Base-by-base conservation (phyloP, 2,113 vertebrate genomes). In the Halcyon senegalensis region DNA sequence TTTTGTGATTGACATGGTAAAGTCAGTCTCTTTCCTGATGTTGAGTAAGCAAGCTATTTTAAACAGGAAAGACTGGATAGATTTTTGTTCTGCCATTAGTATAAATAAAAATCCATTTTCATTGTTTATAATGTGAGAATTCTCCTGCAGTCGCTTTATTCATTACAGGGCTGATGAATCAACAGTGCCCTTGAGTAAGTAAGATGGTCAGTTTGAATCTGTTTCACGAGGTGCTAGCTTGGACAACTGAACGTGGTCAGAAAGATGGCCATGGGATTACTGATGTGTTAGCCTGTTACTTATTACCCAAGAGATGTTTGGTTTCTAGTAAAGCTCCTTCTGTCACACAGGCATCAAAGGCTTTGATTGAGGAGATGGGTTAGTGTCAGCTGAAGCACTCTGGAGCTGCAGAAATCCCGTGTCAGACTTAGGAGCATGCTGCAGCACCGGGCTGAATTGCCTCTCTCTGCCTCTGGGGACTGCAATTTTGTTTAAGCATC, bases 1-100 rank as follows among this genome's bases (percentile, higher is more conserved):
- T 50, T 80, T 93, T 92, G 82, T 84, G 92, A 94, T 37, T 96
- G 95, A 86, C 85, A 43, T 8, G 35, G 77, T 30, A 37, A 92
- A 92, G 60, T 56, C 76, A 87, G 33, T 89, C 56, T 78, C 79
- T 43, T 55, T 90, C 44, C 74, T 86, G 46, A 48, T 77, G 44
- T 23, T 77, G 81, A 95, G 62, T 84, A 76, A 87, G 53, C 35
- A 70, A 84, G 73, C 68, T 93, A 7, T 89, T 87, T 91, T 79
- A 43, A 87, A 73, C n/a, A 14, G 44, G 70, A 74, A 66, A 84
- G 11, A 8, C 28, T 68, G 17, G 1, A 33, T 12, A 56, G 79
- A 30, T 48, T 95, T 69, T 51, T 81, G 44, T 68, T 66, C 46
- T 74, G 10, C 50, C 77, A 3, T 69, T 69, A 46, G 33, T 76